Conservation (phyloP, 1,140 invertebrate species). For the Marisa cornuarietis region DNA sequence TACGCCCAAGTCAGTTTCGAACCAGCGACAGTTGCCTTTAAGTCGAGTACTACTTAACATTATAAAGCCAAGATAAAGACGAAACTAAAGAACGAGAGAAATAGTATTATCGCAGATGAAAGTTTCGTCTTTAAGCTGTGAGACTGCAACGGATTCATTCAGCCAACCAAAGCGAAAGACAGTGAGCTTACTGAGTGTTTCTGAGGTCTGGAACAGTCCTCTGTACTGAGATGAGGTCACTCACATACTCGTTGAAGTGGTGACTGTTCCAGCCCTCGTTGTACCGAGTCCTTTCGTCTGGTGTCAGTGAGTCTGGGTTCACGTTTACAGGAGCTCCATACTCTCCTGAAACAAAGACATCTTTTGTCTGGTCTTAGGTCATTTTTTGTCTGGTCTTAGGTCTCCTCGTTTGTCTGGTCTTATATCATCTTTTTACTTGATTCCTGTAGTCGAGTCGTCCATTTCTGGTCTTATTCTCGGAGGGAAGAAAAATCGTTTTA, state of each 20-base stretch:
- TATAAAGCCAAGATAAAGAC: background rate
- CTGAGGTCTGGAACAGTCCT: conserved; percentile 89
- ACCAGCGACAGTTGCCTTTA: no score
- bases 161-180: background rate
- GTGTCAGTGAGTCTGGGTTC: conserved; percentile 78
- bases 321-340: conserved; percentile 85
- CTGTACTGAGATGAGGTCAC: conserved; percentile 94
- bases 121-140: no score
- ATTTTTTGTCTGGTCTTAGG: background rate
- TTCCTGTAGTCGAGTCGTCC: no score
- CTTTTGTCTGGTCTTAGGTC: no score
- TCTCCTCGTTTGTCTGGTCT: no score
- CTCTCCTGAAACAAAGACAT: conserved; percentile 68
- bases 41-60: no score
- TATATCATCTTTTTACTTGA: no score
- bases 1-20: no score
- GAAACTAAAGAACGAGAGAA: no score
- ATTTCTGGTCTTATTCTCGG: no score
- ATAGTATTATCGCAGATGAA: background rate
- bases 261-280: conserved; percentile 96
- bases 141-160: no score
- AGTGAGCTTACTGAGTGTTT: conserved; percentile 84
- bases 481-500: no score
- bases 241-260: conserved; percentile 97
- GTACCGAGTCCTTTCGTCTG: conserved; percentile 84